Evolutionary conservation across 2,888 invertebrate species (phyloP), one percentile per base, ranked within the genome.

Genomic region (Rhaphigaster nebulosa): DNA sequence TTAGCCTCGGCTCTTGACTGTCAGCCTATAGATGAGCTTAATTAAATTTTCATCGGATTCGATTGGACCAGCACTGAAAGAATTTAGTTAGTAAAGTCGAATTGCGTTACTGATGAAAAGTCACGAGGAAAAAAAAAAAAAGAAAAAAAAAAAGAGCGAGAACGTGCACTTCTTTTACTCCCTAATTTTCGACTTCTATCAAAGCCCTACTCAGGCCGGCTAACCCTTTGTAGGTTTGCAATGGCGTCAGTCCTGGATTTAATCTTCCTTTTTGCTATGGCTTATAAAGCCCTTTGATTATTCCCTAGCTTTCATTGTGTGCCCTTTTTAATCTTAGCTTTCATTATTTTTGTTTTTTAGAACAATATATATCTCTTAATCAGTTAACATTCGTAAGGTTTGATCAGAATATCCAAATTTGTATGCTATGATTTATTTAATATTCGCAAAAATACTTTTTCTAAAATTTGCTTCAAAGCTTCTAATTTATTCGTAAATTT

Each of bases 261-360:
- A 84, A 84, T 84, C 45, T n/a, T 45, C 38, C 41, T 76, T 76
- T 76, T 76, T 38, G 34, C 20, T 6, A 76, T 15, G 34, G 84
- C 41, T 84, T 45, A 84, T 45, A 45, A 18, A n/a, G 38, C 26
- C 89, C 84, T 80, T 80, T 87, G 45, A 45, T 56, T 60, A 80
- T 50, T 89, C 38, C 87, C 70, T 20, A 76, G 70, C 34, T 38
- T 38, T 20, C 70, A 76, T 76, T 76, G 20, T 76, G 3, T 38
- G 34, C 20, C 23, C 1, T 76, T 76, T 76, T 38, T 76, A 76
- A 76, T 76, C 70, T 23, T 15, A 34, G 70, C 70, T 38, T 38
- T 76, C 2, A 1, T 76, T 76, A 20, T 76, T 38, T 15, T 76
- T 76, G 15, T 3, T 29, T 70, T 12, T 54, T 12, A 18, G 52